Base-by-base conservation (phyloP, 2,888 invertebrate genomes). In the Folsomia candida region DNA sequence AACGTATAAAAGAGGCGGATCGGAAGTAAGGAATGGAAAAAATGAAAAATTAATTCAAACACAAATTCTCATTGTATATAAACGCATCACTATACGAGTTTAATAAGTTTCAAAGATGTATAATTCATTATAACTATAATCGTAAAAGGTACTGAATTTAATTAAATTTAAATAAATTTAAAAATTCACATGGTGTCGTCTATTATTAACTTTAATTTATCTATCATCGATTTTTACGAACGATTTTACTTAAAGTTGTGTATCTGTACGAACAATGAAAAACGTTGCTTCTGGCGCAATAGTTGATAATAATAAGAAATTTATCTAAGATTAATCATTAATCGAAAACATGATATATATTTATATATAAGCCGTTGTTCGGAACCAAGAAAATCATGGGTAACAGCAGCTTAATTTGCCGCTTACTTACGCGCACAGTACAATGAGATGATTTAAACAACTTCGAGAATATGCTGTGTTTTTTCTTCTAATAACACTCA, bases 261-360 rank as follows among this genome's bases (percentile, higher is more conserved):
- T 67, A 66, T 74, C 68, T 67, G 51, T 58, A 74, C 74, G 71
- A 71, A 74, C 71, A 74, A 74, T 74, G 74, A 67, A 74, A 74
- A 74, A 74, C 69, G 71, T 68, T 73, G 27, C 37, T 70, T 29
- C n/a, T 25, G 64, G 26, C 47, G 61, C 11, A n/a, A 67, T 14
- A 37, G 24, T 60, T 47, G 54, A 70, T 51, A 37, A 64, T 72
- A 72, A 61, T 57, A 27, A 68, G 67, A 62, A 69, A 65, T 69
- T 63, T 71, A 69, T 71, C 62, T 29, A 62, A 62, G 62, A 62
- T 18, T 26, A 29, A 62, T 29, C 28, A 47, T 18, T 62, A 27
- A 18, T 62, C 27, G n/a, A 20, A 62, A 29, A 20, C 18, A 62
- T n/a, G 29, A 47, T 62, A 26, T 24, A 27, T 27, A n/a, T 29